These are phyloP conservation scores for Speoplatyrhinus poulsoni DNA, from an alignment of 2,113 vertebrate genomes.

Conservation along the genomic window DNA sequence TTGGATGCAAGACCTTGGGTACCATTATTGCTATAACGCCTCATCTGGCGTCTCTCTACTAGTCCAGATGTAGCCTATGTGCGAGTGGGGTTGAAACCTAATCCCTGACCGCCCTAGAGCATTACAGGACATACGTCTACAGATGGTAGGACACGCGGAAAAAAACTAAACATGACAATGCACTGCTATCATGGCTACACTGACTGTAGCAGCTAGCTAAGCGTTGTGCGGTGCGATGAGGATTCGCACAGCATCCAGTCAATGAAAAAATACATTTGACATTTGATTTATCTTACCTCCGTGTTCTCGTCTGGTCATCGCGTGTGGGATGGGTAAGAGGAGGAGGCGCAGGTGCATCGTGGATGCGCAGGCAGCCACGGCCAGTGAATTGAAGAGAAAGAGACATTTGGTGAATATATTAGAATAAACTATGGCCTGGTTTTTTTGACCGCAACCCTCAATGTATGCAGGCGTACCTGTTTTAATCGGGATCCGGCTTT, in stretches of 20 bases:
- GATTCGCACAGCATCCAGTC: background rate
- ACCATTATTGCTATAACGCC: slow-evolving; percentile 29
- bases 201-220: no score
- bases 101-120: slow-evolving; percentile 18
- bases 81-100: slow-evolving; percentile 50
- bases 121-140: background rate
- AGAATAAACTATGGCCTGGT: background rate
- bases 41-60: background rate
- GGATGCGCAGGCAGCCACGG: slow-evolving; percentile 66
- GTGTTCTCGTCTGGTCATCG: slow-evolving; percentile 70
- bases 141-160: no score
- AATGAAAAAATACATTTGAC: background rate
- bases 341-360: slow-evolving; percentile 68
- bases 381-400: slow-evolving; percentile 37
- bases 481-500: slow-evolving; percentile 87
- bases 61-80: slow-evolving; percentile 25
- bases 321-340: slow-evolving; percentile 42
- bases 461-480: slow-evolving; percentile 80
- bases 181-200: no score
- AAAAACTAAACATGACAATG: no score
- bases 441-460: background rate
- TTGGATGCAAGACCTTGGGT: slow-evolving; percentile 45
- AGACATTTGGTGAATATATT: slow-evolving; percentile 40
- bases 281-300: slow-evolving; percentile 65
- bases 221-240: background rate